Evolutionary conservation across 2,888 invertebrate species (phyloP).

Genomic region (Dicycla oo): DNA sequence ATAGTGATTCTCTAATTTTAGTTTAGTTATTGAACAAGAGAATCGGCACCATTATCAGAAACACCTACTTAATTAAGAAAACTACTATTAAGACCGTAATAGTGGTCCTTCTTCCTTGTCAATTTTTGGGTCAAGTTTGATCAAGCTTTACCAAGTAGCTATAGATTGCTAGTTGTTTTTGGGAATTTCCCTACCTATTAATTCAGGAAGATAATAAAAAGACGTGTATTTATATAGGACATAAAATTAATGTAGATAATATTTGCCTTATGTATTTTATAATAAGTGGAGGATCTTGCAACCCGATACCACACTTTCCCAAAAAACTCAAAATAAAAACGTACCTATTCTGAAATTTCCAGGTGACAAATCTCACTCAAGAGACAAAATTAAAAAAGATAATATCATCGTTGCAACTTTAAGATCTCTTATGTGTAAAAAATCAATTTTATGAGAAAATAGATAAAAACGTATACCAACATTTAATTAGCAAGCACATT

Average conservation of each 20-base stretch:
- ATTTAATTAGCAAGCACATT: too few relatives aligned
- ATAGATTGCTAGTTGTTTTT: conserved; percentile 45
- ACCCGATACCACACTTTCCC: not conserved
- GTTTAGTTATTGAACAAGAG: too few relatives aligned
- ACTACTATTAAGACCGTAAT: conserved; percentile 30
- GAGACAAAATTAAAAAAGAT: not conserved
- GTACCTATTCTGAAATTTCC: not conserved
- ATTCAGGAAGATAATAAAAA: conserved; percentile 36
- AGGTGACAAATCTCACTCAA: not conserved
- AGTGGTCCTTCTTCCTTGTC: conserved; percentile 51
- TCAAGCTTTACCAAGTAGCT: conserved; percentile 60
- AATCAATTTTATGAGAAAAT: too few relatives aligned
- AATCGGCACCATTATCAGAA: too few relatives aligned
- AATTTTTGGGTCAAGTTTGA: conserved; percentile 55
- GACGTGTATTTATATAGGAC: conserved; percentile 36
- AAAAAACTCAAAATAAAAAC: not conserved
- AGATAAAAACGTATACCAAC: too few relatives aligned
- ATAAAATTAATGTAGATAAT: conserved; percentile 58
- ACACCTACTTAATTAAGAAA: conserved; percentile 16
- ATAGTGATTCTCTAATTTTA: too few relatives aligned
- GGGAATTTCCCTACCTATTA: conserved; percentile 33
- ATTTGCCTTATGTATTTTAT: conserved; percentile 62
- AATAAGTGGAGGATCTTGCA: conserved; percentile 37
- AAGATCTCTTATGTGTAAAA: too few relatives aligned
- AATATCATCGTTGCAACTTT: too few relatives aligned